Evolutionary conservation across 2,888 invertebrate genomes (phyloP).

Genomic region (Rhaphigaster nebulosa): DNA sequence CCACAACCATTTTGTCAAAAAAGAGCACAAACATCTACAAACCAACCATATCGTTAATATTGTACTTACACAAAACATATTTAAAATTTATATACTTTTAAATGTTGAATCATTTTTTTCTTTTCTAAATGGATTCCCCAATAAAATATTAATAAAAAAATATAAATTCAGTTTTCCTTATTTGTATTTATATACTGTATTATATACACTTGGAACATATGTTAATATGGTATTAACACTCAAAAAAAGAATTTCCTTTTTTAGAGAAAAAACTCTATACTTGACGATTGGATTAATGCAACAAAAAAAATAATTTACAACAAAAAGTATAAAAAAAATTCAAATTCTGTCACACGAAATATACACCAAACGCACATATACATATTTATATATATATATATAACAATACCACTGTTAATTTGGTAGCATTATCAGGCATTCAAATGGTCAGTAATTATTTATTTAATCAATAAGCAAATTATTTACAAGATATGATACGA

Average conservation of each 20-base stretch:
- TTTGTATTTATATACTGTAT: constrained; percentile 58
- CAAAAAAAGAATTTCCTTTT: constrained; percentile 19
- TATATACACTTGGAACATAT: constrained; percentile 59
- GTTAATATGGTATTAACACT: constrained; percentile 54
- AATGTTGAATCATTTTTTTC: constrained; percentile 48
- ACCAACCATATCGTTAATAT: constrained; percentile 45
- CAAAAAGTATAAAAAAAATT: constrained; percentile 48
- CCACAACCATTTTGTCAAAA: constrained; percentile 47
- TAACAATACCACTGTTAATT: constrained; percentile 56
- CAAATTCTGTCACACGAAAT: constrained; percentile 55
- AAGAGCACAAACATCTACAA: constrained; percentile 43
- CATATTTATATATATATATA: constrained; percentile 47
- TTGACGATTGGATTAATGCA: constrained; percentile 20
- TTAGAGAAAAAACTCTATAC: constrained; percentile 51
- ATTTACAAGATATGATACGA: constrained; percentile 61
- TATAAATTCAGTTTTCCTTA: constrained; percentile 59
- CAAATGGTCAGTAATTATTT: constrained; percentile 57
- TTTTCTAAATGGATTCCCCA: constrained; percentile 55
- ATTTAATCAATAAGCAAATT: constrained; percentile 58
- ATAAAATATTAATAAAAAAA: constrained; percentile 59
- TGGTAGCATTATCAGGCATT: constrained; percentile 55
- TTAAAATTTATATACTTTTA: constrained; percentile 47
- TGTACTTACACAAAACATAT: constrained; percentile 52
- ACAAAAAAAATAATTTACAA: constrained; percentile 27
- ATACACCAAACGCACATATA: constrained; percentile 52